Conservation (phyloP, 1,140 invertebrate species). For the Piezodorus guildinii region DNA sequence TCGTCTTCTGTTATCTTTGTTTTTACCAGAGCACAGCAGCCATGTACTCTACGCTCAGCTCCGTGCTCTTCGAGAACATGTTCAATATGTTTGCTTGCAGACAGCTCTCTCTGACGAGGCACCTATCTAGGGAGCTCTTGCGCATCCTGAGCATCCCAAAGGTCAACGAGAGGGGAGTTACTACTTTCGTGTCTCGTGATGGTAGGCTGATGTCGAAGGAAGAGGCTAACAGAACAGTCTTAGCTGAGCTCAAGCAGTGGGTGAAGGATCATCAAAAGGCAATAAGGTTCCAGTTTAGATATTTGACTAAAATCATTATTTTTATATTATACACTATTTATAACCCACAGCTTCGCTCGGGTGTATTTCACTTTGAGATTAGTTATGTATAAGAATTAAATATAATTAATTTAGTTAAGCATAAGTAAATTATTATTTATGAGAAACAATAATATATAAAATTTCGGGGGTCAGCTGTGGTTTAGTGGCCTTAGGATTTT, state of each 20-base stretch:
- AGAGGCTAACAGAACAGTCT: background rate
- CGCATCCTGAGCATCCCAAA: background rate
- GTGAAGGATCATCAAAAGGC: background rate
- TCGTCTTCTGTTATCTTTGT: too few species aligned
- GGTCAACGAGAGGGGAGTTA: background rate
- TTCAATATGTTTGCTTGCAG: background rate
- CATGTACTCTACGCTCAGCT: background rate
- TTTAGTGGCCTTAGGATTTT: too few species aligned
- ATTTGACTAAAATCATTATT: too few species aligned
- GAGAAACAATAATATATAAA: too few species aligned
- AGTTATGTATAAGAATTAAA: too few species aligned
- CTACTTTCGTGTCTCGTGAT: background rate
- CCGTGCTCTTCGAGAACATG: background rate
- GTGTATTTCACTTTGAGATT: too few species aligned
- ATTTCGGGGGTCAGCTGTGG: too few species aligned
- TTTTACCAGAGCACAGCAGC: too few species aligned
- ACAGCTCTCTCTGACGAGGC: background rate
- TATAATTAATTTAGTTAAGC: too few species aligned
- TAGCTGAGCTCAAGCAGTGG: background rate
- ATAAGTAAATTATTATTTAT: too few species aligned
- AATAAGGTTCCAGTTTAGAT: background rate
- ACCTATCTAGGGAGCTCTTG: background rate
- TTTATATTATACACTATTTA: too few species aligned
- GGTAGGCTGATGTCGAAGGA: background rate
- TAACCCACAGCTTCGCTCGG: too few species aligned